These are phyloP conservation scores for Actenoides hombroni DNA, from an alignment of 2,113 vertebrate species.

Conservation along the genomic window DNA sequence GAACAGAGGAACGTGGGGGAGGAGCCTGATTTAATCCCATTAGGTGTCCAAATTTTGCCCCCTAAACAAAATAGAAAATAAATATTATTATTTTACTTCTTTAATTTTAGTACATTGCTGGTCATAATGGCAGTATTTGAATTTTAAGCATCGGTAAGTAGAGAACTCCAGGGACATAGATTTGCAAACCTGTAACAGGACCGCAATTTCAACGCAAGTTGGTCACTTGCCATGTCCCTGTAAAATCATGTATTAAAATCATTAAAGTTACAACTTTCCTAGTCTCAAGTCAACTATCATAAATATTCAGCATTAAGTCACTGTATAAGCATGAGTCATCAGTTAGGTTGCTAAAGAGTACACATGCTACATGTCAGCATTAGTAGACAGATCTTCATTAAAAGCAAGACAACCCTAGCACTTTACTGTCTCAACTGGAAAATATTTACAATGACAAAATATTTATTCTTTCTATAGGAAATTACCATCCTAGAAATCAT, in stretches of 20 bases:
- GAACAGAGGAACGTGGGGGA: slow-evolving; percentile 78
- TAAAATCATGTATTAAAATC: not conserved
- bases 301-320: not conserved
- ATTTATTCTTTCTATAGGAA: not conserved
- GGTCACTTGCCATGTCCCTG: not conserved
- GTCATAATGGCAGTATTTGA: not conserved
- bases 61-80: slow-evolving; percentile 70
- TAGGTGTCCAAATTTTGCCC: slow-evolving; percentile 79
- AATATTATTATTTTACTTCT: not conserved
- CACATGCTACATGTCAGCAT: not conserved
- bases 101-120: not conserved
- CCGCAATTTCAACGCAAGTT: not conserved
- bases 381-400: not conserved
- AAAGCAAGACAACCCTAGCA: not conserved
- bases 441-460: not conserved
- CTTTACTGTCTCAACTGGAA: not conserved
- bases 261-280: not conserved
- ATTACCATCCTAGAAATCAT: not conserved
- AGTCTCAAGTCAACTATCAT: not conserved
- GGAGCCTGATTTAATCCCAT: slow-evolving; percentile 80
- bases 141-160: not conserved
- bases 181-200: not conserved
- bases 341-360: not conserved
- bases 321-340: not conserved
- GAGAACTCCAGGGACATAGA: not conserved